Conservation (phyloP, 2,113 vertebrate genomes). For the Piaya cayana region DNA sequence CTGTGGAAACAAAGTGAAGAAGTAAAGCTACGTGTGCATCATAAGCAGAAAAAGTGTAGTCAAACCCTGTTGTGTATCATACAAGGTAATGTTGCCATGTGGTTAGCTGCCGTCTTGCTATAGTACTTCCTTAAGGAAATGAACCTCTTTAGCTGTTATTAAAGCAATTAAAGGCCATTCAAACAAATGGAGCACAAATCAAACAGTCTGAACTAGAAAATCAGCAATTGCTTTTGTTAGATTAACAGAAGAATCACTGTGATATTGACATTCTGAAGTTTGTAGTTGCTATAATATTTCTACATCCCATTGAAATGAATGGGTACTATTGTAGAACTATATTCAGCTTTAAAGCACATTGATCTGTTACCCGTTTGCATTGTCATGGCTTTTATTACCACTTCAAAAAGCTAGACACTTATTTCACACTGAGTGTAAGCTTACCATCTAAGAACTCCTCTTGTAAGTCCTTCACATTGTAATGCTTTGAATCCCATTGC, state of each 20-base stretch:
- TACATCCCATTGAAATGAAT: not conserved
- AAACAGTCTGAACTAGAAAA: not conserved
- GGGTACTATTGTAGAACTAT: not conserved
- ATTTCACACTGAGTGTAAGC: not conserved
- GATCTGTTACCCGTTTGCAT: slow-evolving; percentile 11
- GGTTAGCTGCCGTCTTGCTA: not conserved
- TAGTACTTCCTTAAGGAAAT: not conserved
- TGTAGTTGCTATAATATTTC: not conserved
- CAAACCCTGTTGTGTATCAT: not conserved
- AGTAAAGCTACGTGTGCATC: not conserved
- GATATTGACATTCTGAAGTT: not conserved
- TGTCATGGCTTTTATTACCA: not conserved
- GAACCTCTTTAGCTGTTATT: not conserved
- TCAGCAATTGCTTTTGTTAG: not conserved
- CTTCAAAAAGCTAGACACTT: not conserved
- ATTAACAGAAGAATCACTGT: slow-evolving; percentile 29
- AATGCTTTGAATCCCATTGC: not conserved
- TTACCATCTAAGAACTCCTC: not conserved
- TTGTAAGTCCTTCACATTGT: not conserved
- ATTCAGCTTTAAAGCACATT: not conserved
- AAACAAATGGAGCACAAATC: not conserved
- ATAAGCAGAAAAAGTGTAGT: not conserved
- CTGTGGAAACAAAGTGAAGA: not conserved
- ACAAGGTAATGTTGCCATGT: not conserved
- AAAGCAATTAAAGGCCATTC: not conserved